Percentiles rank a stretch among this genome's conserved stretches.
Conservation (phyloP, 1,140 invertebrate species). For the Drosophila rhopaloa region DNA sequence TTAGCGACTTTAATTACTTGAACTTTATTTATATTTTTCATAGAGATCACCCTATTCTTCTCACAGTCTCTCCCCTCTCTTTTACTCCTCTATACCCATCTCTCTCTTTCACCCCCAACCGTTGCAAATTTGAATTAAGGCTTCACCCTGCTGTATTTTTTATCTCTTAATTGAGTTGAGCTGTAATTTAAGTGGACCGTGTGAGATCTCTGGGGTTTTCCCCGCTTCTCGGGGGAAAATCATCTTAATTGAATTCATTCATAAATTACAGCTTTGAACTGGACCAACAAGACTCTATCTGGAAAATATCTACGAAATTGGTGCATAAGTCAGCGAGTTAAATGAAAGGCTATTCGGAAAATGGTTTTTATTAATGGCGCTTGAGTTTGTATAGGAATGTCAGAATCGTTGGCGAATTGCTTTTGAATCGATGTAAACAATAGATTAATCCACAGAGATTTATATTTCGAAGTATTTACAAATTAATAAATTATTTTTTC, state of each 20-base stretch:
- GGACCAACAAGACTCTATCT: conserved; percentile 35
- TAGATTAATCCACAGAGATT: neutral
- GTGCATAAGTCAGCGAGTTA: conserved; percentile 34
- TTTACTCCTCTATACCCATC: neutral
- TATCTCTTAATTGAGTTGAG: conserved; percentile 64
- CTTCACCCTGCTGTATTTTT: conserved; percentile 10
- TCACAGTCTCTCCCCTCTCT: neutral
- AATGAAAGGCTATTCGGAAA: conserved; percentile 39
- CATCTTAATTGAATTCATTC: conserved; percentile 80
- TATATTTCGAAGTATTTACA: no score
- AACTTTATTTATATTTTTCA: neutral
- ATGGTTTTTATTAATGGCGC: conserved; percentile 35
- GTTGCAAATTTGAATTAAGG: conserved; percentile 55
- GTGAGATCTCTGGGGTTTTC: conserved; percentile 44
- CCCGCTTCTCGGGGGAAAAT: conserved; percentile 27
- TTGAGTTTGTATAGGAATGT: conserved; percentile 1
- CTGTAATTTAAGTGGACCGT: conserved; percentile 56
- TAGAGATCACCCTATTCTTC: neutral
- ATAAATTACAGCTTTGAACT: conserved; percentile 65
- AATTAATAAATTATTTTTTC: no score
- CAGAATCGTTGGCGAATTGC: conserved; percentile 5
- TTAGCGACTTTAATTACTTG: conserved; percentile 2
- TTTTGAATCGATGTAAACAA: conserved; percentile 23
- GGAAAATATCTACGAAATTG: conserved; percentile 40
- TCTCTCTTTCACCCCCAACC: conserved; percentile 10